Evolutionary conservation across 2,113 vertebrate genomes (phyloP).

Genomic region (Rana temporaria): DNA sequence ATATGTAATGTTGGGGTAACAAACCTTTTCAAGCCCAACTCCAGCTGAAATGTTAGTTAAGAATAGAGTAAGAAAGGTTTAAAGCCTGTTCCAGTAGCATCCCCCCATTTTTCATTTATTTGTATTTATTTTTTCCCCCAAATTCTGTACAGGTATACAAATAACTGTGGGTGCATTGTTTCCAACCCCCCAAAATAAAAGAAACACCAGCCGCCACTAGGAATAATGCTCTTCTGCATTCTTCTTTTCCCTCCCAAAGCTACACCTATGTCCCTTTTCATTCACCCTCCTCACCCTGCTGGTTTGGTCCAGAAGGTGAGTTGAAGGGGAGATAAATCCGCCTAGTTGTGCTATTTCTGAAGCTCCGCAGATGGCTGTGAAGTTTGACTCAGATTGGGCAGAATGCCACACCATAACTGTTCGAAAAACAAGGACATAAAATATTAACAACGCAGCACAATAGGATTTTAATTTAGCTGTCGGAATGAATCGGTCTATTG

Average conservation of each 20-base stretch:
- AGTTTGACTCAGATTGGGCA: conserved; percentile 56
- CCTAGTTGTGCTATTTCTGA: conserved; percentile 43
- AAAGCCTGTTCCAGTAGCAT: too few relatives aligned
- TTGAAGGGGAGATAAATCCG: conserved; percentile 28
- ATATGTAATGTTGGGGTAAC: too few relatives aligned
- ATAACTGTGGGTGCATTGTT: too few relatives aligned
- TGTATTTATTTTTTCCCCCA: too few relatives aligned
- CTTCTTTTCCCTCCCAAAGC: background rate
- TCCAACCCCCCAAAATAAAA: too few relatives aligned
- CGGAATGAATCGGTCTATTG: conserved; percentile 63
- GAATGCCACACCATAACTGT: conserved; percentile 61
- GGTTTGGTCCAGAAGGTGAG: conserved; percentile 31
- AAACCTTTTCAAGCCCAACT: too few relatives aligned
- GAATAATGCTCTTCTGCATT: too few relatives aligned
- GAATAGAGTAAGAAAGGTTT: too few relatives aligned
- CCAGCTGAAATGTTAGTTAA: too few relatives aligned
- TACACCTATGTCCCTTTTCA: background rate
- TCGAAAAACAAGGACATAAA: conserved; percentile 65
- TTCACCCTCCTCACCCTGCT: background rate
- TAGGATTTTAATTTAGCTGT: conserved; percentile 68
- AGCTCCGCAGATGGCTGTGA: conserved; percentile 30
- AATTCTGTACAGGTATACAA: too few relatives aligned
- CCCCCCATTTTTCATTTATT: too few relatives aligned
- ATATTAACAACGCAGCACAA: conserved; percentile 62
- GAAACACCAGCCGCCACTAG: too few relatives aligned